Evolutionary conservation across 2,113 vertebrate species (phyloP).

Genomic region (Cyprinodon tularosa): DNA sequence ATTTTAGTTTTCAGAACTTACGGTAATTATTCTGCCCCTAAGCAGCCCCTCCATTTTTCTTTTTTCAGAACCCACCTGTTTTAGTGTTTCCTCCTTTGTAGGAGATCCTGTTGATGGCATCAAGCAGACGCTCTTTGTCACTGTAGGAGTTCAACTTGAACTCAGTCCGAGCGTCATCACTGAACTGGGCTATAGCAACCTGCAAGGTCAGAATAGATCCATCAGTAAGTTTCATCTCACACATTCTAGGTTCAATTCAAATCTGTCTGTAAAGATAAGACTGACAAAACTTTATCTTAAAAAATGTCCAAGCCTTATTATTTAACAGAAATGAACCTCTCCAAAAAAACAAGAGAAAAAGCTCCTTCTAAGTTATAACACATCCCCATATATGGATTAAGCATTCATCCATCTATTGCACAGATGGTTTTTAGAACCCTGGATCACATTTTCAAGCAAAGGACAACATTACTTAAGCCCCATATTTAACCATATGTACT

Average conservation of each 20-base stretch:
- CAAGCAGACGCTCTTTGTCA: constrained; percentile 89
- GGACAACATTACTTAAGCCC: too few species aligned
- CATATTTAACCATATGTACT: too few species aligned
- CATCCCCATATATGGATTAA: too few species aligned
- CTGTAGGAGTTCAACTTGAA: constrained; percentile 89
- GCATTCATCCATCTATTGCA: too few species aligned
- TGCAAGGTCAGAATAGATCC: constrained; percentile 48
- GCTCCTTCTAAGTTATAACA: background rate
- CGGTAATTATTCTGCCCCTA: background rate
- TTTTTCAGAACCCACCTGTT: constrained; percentile 82
- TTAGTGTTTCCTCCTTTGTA: constrained; percentile 99
- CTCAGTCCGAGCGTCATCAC: constrained; percentile 95
- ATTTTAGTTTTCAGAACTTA: rapidly evolving
- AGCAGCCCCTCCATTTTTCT: background rate
- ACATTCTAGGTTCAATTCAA: background rate
- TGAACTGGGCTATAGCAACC: constrained; percentile 97
- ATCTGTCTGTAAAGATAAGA: background rate
- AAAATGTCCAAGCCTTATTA: background rate
- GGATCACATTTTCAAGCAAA: too few species aligned
- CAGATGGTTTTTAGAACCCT: too few species aligned
- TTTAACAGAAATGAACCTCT: background rate
- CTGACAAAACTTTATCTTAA: background rate
- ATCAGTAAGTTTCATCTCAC: background rate
- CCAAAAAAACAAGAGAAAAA: background rate
- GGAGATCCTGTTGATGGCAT: constrained; percentile 89